Base-by-base conservation (phyloP, 2,888 invertebrate genomes). In the Cerastis leucographa region DNA sequence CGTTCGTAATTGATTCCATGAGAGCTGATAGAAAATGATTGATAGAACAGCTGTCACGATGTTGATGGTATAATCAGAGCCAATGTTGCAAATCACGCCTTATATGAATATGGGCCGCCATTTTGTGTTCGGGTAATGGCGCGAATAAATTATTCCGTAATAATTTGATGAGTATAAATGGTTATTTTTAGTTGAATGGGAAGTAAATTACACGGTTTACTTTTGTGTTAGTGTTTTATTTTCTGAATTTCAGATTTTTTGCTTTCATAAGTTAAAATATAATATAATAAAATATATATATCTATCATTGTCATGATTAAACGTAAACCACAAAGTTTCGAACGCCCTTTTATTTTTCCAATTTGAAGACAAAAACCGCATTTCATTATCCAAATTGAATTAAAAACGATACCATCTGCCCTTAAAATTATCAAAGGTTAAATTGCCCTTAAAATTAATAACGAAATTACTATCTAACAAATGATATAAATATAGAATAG, bases 21-120 rank as follows among this genome's bases (percentile, higher is more conserved):
- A 84, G 74, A 83, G 80, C 80, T 88, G 85, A 89, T 85, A 83
- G 85, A 81, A 76, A 75, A 85, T 84, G 89, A 88, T 89, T 88
- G 86, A 88, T 87, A 80, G 80, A 80, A 84, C 84, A 87, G 85
- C 86, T 87, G 87, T 84, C 87, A 87, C 80, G 69, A 72, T 76
- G 85, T 82, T 84, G 89, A 85, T 87, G 88, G 81, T 78, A 87
- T 87, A 87, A 88, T 85, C 83, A 87, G 78, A 76, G 81, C 83
- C 81, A 81, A 85, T 87, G 81, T 87, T 84, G 81, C 80, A 87
- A 87, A 87, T 87, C 87, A 85, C 74, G 87, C 74, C 67, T 69
- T 78, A 86, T 81, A 88, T 78, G 81, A 78, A 86, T 80, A 74
- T 71, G 64, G 65, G 56, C 71, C 74, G 82, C 85, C 82, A 88